These are phyloP conservation scores for Phengaris arion DNA, from an alignment of 2,888 invertebrate genomes.

Conservation along the genomic window DNA sequence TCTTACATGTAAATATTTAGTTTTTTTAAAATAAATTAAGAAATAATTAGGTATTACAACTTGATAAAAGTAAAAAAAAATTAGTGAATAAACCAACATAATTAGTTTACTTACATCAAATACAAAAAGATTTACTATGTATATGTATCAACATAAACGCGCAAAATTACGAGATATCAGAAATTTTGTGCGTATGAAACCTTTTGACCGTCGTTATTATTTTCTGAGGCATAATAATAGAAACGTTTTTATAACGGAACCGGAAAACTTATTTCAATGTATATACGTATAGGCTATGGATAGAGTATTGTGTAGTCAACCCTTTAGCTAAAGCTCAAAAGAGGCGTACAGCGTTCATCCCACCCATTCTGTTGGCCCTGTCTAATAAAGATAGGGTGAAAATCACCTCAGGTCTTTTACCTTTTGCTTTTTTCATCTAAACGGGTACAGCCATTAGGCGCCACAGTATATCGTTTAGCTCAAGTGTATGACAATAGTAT, in stretches of 20 bases:
- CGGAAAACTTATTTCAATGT: not conserved
- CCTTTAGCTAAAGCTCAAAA: not conserved
- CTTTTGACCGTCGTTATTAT: no score
- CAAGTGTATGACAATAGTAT: not conserved
- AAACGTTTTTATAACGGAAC: not conserved
- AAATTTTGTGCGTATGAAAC: no score
- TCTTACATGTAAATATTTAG: no score
- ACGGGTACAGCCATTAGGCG: constrained; percentile 12
- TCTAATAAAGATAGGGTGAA: constrained; percentile 15
- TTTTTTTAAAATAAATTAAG: no score
- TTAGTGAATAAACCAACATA: no score
- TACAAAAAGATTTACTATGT: no score
- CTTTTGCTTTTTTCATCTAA: not conserved
- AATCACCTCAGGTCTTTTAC: constrained; percentile 19
- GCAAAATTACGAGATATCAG: no score
- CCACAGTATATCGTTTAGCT: not conserved
- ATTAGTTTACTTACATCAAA: no score
- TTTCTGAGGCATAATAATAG: no score
- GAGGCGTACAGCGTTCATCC: not conserved
- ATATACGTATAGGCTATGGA: not conserved
- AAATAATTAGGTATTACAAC: no score
- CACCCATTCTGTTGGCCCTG: not conserved
- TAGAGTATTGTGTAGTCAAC: not conserved
- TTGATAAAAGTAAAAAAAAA: no score
- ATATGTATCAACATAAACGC: no score